These are phyloP conservation scores for Pseudonaja textilis DNA, from an alignment of 2,113 vertebrate species.

Conservation along the genomic window DNA sequence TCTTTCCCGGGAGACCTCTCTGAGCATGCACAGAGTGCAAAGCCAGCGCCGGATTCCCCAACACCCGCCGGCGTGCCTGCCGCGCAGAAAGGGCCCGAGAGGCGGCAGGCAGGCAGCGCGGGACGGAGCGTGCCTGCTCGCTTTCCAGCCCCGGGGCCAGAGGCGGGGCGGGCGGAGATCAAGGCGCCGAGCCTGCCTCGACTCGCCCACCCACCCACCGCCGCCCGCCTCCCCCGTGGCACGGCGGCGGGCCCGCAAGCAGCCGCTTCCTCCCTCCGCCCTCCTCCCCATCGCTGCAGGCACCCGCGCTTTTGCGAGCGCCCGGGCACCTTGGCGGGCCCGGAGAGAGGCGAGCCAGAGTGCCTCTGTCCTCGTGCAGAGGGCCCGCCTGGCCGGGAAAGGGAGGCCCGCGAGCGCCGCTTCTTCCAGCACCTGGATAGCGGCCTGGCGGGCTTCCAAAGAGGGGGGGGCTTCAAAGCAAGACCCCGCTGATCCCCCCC, in stretches of 20 bases:
- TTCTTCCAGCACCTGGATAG: too few species aligned
- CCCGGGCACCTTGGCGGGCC: neutral
- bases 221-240: constrained; percentile 4
- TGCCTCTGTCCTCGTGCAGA: neutral
- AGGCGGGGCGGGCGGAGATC: neutral
- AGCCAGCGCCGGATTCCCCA: neutral
- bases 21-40: neutral
- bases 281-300: neutral
- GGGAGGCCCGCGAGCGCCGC: neutral
- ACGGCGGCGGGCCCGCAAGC: constrained; percentile 5
- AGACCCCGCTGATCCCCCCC: too few species aligned
- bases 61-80: too few species aligned
- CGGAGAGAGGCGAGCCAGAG: neutral
- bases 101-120: neutral
- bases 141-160: neutral
- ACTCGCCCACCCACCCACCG: neutral
- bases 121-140: neutral
- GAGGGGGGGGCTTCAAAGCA: neutral
- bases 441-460: neutral
- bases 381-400: neutral
- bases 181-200: neutral
- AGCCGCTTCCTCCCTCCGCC: neutral
- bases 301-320: neutral
- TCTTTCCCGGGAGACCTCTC: neutral
- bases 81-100: neutral